Percentiles rank a stretch among this genome's conserved stretches.
Evolutionary conservation across 2,888 invertebrate genomes (phyloP).

Genomic region (Cryptosula pallasiana): DNA sequence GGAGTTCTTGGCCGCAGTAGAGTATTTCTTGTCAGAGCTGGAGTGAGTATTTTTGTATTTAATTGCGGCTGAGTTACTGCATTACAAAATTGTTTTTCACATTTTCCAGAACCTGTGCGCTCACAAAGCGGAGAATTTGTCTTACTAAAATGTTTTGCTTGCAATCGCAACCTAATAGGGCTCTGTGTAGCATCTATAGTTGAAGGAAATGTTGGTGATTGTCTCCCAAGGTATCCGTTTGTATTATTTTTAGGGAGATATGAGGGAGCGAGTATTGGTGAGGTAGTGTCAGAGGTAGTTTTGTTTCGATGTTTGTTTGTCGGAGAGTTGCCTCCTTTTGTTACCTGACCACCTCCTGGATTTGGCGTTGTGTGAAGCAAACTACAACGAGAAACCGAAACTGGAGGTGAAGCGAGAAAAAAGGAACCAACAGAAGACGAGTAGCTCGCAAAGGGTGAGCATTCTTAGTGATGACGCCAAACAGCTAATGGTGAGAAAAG

Average conservation of each 20-base stretch:
- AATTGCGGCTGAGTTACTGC: not conserved
- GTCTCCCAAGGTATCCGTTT: not conserved
- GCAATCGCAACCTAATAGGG: not conserved
- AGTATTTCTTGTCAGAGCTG: not conserved
- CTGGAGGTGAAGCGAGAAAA: not conserved
- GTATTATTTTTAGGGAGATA: not conserved
- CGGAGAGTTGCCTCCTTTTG: not conserved
- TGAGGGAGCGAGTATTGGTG: not conserved
- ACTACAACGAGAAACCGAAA: conserved; percentile 17
- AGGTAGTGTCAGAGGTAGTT: not conserved
- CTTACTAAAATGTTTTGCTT: not conserved
- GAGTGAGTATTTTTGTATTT: not conserved
- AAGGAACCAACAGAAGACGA: too few relatives aligned
- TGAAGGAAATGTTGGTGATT: not conserved
- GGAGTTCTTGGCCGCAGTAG: not conserved
- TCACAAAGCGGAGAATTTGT: not conserved
- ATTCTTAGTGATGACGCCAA: too few relatives aligned
- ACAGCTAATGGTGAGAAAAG: too few relatives aligned
- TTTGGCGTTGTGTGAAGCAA: not conserved
- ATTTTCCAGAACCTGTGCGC: not conserved
- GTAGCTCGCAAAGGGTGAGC: too few relatives aligned
- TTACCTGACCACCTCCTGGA: conserved; percentile 1
- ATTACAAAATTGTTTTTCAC: conserved; percentile 8
- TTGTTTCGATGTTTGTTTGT: not conserved
- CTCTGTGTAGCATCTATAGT: conserved; percentile 16